phyloP scores from a whole-genome alignment of 1,140 invertebrate species.

The Caenorhabditis latens region DNA sequence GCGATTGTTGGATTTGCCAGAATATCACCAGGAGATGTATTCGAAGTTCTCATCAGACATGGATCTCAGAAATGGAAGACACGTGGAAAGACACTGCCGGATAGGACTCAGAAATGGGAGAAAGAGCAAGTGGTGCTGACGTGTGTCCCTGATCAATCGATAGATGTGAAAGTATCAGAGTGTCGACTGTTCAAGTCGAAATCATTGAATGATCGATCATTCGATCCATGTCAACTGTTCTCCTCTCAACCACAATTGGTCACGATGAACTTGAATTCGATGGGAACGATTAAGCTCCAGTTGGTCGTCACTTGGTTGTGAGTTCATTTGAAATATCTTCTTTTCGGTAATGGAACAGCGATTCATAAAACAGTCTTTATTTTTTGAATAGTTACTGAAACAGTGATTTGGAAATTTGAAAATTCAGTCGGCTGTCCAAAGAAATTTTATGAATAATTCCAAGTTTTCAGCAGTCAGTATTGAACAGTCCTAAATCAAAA shows the following conservation, averaged over 20 bases:
- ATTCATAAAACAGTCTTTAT: not conserved
- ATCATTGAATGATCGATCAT: conserved; percentile 81
- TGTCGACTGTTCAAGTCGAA: conserved; percentile 80
- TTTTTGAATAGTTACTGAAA: not conserved
- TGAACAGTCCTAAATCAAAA: no score
- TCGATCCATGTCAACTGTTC: conserved; percentile 82
- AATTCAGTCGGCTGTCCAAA: no score
- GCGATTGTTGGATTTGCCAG: conserved; percentile 82
- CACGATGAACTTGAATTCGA: conserved; percentile 82
- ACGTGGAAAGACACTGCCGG: conserved; percentile 80
- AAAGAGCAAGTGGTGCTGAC: conserved; percentile 80
- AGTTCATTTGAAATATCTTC: no score
- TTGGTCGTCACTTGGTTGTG: conserved; percentile 83
- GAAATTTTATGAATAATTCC: no score
- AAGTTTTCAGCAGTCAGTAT: no score
- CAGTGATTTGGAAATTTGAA: not conserved
- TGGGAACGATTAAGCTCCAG: conserved; percentile 82
- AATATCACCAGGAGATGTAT: conserved; percentile 82
- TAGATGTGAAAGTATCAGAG: conserved; percentile 81
- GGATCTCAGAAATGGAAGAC: conserved; percentile 83
- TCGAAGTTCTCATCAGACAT: conserved; percentile 82
- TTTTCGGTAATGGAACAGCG: no score
- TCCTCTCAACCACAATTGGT: conserved; percentile 82
- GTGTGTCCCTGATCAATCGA: conserved; percentile 80
- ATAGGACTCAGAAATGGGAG: conserved; percentile 81